Conservation (phyloP, 23 tunicate species). For the Ciona savignyi region DNA sequence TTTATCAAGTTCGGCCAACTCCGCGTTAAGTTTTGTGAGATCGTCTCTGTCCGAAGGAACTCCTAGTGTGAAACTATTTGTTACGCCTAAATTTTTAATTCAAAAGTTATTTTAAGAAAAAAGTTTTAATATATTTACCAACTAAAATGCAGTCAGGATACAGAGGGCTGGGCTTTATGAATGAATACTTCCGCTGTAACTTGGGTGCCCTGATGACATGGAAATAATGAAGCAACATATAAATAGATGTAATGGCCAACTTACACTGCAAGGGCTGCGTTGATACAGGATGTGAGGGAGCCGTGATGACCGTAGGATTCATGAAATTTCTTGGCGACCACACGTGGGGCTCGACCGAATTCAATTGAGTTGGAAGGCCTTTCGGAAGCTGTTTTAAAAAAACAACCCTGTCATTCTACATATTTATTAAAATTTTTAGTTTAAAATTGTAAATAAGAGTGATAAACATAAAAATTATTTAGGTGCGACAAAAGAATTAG, state of each 20-base stretch:
- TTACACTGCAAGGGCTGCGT: background rate
- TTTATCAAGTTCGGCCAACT: constrained; percentile 6
- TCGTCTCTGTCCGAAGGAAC: constrained; percentile 1
- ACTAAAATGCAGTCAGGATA: background rate
- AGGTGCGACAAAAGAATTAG: too few species aligned
- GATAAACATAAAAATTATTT: too few species aligned
- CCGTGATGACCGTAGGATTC: background rate
- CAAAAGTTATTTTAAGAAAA: too few species aligned
- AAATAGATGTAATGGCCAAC: too few species aligned
- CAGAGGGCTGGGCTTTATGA: background rate
- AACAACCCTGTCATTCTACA: background rate
- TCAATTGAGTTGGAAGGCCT: background rate
- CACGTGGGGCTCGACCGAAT: constrained; percentile 7
- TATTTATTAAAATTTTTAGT: too few species aligned
- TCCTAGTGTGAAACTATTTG: constrained; percentile 4
- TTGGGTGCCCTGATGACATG: background rate
- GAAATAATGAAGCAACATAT: too few species aligned
- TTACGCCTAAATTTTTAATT: too few species aligned
- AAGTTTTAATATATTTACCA: background rate
- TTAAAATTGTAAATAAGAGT: background rate
- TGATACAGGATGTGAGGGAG: constrained; percentile 2
- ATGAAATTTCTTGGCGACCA: constrained; percentile 6
- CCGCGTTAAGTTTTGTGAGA: background rate
- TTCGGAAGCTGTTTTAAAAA: background rate
- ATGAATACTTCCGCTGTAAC: background rate